Conservation (phyloP, 2,113 vertebrate genomes). For the Elephas maximus region DNA sequence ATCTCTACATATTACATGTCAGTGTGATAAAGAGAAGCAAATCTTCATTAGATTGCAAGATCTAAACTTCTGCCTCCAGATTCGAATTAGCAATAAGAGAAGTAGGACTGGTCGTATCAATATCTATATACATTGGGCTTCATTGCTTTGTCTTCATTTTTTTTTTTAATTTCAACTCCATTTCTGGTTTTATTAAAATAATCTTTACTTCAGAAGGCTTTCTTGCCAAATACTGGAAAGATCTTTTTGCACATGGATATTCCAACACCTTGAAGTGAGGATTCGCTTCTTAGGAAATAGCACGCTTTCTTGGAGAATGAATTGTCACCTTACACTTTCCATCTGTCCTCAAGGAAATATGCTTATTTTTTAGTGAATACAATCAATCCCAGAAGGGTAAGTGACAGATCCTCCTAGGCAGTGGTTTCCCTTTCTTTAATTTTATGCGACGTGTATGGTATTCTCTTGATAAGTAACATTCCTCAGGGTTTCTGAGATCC, state of each 20-base stretch:
- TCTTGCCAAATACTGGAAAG: background rate
- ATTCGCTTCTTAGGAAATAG: conserved; percentile 57
- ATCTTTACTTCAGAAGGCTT: background rate
- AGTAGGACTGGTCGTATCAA: background rate
- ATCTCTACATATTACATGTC: background rate
- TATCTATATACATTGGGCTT: background rate
- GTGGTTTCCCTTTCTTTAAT: conserved; percentile 47
- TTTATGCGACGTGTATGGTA: conserved; percentile 2
- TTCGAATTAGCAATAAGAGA: background rate
- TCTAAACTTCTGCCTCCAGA: background rate
- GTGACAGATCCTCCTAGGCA: conserved; percentile 40
- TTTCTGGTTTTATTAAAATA: conserved; percentile 17
- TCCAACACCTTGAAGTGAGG: conserved; percentile 72
- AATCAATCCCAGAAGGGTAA: conserved; percentile 46
- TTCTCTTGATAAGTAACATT: conserved; percentile 66
- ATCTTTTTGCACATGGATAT: conserved; percentile 1
- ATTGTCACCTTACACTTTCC: conserved; percentile 75
- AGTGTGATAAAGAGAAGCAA: background rate
- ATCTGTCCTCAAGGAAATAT: conserved; percentile 72
- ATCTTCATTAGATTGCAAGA: background rate
- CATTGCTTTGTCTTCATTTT: background rate
- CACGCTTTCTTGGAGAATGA: conserved; percentile 64
- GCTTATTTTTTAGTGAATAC: conserved; percentile 73
- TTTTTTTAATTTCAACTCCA: conserved; percentile 44
- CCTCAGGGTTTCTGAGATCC: conserved; percentile 17